Percentiles rank a stretch among this genome's conserved stretches.
These are phyloP conservation scores for Stylophora pistillata DNA, from an alignment of 64 coral and sea anemone genomes.

Conservation along the genomic window DNA sequence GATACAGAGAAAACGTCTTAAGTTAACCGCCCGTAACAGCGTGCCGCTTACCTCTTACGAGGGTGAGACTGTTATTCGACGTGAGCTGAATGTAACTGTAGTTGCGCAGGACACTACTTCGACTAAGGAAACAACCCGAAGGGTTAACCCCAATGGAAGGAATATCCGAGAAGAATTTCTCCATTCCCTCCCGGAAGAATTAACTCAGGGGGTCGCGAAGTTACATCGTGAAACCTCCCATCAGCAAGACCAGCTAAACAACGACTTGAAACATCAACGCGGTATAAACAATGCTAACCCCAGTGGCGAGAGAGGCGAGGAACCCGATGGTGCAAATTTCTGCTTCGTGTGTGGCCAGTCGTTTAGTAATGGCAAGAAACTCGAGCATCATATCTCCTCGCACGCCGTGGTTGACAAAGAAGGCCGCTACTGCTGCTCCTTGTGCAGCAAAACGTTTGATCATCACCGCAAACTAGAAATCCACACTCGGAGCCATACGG, in stretches of 20 bases:
- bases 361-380: slow-evolving; percentile 78
- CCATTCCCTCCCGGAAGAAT: slow-evolving; percentile 7
- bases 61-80: slow-evolving; percentile 25
- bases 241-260: neutral
- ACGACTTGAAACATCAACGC: neutral
- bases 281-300: neutral
- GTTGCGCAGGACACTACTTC: neutral
- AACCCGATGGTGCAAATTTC: slow-evolving; percentile 44
- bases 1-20: slow-evolving; percentile 62
- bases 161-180: neutral
- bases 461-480: slow-evolving; percentile 88
- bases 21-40: slow-evolving; percentile 34
- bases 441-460: slow-evolving; percentile 88
- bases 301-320: slow-evolving; percentile 21
- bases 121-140: neutral
- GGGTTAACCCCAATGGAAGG: neutral
- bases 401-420: slow-evolving; percentile 84
- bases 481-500: slow-evolving; percentile 88
- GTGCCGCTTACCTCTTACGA: neutral
- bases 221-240: neutral
- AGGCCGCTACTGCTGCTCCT: slow-evolving; percentile 79
- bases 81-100: slow-evolving; percentile 7
- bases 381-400: slow-evolving; percentile 86
- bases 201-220: neutral
- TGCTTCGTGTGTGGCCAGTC: slow-evolving; percentile 81